Evolutionary conservation across 1,140 invertebrate genomes (phyloP), one percentile per base, ranked within the genome.

Genomic region (Tetragonula clypearis): DNA sequence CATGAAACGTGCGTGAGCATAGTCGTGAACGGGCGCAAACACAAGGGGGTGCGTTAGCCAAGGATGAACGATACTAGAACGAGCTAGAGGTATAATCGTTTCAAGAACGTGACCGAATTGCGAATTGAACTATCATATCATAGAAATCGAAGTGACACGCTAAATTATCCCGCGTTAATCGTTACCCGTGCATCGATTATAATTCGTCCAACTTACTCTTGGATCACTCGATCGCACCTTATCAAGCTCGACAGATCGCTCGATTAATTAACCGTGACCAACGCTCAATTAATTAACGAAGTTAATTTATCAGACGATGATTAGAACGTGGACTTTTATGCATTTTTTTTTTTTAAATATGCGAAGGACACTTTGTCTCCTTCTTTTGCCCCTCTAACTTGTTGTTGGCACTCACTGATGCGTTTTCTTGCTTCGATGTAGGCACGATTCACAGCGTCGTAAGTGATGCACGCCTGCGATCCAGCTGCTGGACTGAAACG

Each of bases 381-480:
- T 68, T 19, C 30, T 72, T 30, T 55, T 9, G 17, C 53, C 30
- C 19, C 19, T 23, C 21, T 41, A 26, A 73, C 26, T 72, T 19
- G 75, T 72, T 19, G 75, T 62, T 26, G 26, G 68, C 55, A 96
- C 96, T 97, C 96, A 97, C 97, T 96, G 91, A 98, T 97, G 95
- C 97, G 96, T 93, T 98, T 97, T 88, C 97, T 96, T 23, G 98
- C 98, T 92, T 98, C 97, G 77, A 97, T 93, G 94, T 98, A 98
- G 60, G 98, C 98, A 84, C 97, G 96, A 95, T 99, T 98, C 76
- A 99, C 96, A 58, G 98, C 98, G 90, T 98, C 97, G 93, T 98
- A 98, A 21, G 98, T 98, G 91, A 99, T 98, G 94, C 98, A 99
- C 41, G 97, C 97, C 86, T 97, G 96, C 74, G 97, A 96, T 66